These are phyloP conservation scores for Baryphthengus martii DNA, from an alignment of 2,113 vertebrate genomes.

Conservation along the genomic window DNA sequence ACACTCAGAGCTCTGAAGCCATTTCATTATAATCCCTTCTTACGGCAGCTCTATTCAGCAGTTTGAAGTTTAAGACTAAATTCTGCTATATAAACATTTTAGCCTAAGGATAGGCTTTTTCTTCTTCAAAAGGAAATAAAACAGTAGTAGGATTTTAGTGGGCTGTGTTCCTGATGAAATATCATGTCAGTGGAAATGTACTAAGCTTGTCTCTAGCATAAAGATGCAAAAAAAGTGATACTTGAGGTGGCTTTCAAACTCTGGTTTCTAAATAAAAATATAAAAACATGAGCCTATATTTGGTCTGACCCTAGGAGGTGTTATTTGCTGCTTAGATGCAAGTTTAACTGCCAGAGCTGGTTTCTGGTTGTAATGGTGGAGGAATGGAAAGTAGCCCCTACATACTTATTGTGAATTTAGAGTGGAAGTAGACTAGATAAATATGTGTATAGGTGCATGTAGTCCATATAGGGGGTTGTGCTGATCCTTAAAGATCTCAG, in stretches of 20 bases:
- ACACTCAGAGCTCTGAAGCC: background rate
- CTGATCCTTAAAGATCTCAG: background rate
- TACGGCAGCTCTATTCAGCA: constrained; percentile 9
- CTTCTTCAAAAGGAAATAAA: constrained; percentile 4
- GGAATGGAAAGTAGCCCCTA: background rate
- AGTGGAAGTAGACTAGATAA: background rate
- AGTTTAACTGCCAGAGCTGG: background rate
- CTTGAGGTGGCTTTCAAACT: background rate
- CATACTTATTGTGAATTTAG: background rate
- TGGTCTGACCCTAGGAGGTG: background rate
- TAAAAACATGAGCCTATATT: background rate
- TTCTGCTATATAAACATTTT: background rate
- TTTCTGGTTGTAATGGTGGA: background rate
- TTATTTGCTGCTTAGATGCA: background rate
- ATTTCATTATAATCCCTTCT: constrained; percentile 12
- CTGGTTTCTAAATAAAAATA: background rate
- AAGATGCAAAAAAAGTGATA: background rate
- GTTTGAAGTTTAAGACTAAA: constrained; percentile 28
- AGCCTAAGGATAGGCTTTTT: background rate
- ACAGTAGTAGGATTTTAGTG: background rate
- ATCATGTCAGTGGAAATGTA: background rate
- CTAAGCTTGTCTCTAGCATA: background rate
- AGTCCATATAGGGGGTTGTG: background rate
- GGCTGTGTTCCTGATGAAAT: background rate
- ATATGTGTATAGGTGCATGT: background rate